A percentile compares a stretch with the other conserved stretches of the same genome.
These are phyloP conservation scores for Mormyrops boulengeri DNA, from an alignment of 2,797 vertebrate genomes.

Conservation along the genomic window DNA sequence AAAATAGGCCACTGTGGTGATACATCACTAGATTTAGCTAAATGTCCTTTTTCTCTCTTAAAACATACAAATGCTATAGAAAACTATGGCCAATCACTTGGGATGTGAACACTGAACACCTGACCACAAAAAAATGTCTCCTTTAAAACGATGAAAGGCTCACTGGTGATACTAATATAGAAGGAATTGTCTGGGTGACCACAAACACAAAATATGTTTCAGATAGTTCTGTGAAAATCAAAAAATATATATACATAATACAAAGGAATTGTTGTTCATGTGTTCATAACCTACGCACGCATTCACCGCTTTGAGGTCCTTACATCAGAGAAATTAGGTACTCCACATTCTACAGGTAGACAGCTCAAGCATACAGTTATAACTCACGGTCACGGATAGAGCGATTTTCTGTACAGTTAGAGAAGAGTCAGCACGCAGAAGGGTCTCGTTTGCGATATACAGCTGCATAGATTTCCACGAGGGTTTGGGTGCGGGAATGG, in stretches of 20 bases:
- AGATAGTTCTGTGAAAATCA: not conserved
- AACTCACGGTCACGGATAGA: not conserved
- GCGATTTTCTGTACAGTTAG: slow-evolving; percentile 18
- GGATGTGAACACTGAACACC: slow-evolving; percentile 38
- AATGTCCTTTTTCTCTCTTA: slow-evolving; percentile 44
- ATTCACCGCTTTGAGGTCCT: not conserved
- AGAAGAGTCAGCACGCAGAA: slow-evolving; percentile 12
- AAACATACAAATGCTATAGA: slow-evolving; percentile 55
- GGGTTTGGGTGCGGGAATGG: not conserved
- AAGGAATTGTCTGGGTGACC: slow-evolving; percentile 1
- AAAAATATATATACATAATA: not conserved
- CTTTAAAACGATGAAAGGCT: slow-evolving; percentile 29
- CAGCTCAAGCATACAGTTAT: not conserved
- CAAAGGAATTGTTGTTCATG: not conserved
- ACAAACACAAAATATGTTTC: slow-evolving; percentile 15
- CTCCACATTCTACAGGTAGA: not conserved
- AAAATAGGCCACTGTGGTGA: slow-evolving; percentile 82
- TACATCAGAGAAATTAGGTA: not conserved
- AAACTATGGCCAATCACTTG: slow-evolving; percentile 45
- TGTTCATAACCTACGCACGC: not conserved
- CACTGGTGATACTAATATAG: slow-evolving; percentile 23
- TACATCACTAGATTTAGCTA: slow-evolving; percentile 57
- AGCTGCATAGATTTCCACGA: slow-evolving; percentile 25
- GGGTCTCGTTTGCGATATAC: slow-evolving; percentile 14
- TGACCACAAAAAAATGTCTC: slow-evolving; percentile 26